Evolutionary conservation across 2,888 invertebrate species (phyloP).

Genomic region (Drosophila paramelanica): DNA sequence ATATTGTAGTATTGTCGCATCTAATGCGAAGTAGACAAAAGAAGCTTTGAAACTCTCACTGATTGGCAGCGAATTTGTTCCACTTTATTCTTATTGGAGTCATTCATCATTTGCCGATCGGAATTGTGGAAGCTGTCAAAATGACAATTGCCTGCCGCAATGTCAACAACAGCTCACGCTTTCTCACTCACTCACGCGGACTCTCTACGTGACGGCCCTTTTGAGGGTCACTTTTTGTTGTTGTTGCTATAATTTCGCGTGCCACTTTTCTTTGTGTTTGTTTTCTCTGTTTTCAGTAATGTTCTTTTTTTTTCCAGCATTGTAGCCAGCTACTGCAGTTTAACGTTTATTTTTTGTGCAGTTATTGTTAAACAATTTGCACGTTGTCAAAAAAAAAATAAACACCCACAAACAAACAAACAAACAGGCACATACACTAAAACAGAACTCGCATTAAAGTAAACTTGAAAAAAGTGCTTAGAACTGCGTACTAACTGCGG

Average conservation of each 20-base stretch:
- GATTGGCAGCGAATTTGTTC: slow-evolving; percentile 51
- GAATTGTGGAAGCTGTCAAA: slow-evolving; percentile 54
- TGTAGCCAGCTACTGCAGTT: slow-evolving; percentile 37
- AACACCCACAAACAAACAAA: slow-evolving; percentile 30
- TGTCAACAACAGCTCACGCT: slow-evolving; percentile 37
- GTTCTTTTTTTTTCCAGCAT: slow-evolving; percentile 19
- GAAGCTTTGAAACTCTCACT: slow-evolving; percentile 32
- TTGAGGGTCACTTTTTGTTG: slow-evolving; percentile 41
- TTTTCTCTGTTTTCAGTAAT: slow-evolving; percentile 22
- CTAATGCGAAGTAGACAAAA: slow-evolving; percentile 12
- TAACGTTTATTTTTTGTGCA: slow-evolving; percentile 15
- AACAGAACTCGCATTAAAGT: slow-evolving; percentile 23
- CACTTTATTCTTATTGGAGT: slow-evolving; percentile 45
- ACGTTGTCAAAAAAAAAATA: slow-evolving; percentile 54
- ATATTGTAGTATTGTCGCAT: slow-evolving; percentile 17
- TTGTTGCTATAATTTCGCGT: slow-evolving; percentile 47
- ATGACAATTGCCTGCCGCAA: slow-evolving; percentile 51
- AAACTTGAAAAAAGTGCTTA: slow-evolving; percentile 40
- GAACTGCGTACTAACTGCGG: slow-evolving; percentile 68
- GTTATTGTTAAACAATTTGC: slow-evolving; percentile 57
- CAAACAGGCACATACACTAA: slow-evolving; percentile 19
- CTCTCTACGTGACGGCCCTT: slow-evolving; percentile 14
- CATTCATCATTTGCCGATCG: slow-evolving; percentile 42
- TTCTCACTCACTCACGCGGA: slow-evolving; percentile 1
- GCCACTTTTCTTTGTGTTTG: slow-evolving; percentile 40